A percentile compares a stretch with the other conserved stretches of the same genome.
Evolutionary conservation across 2,113 vertebrate species (phyloP).

Genomic region (Collichthys lucidus): DNA sequence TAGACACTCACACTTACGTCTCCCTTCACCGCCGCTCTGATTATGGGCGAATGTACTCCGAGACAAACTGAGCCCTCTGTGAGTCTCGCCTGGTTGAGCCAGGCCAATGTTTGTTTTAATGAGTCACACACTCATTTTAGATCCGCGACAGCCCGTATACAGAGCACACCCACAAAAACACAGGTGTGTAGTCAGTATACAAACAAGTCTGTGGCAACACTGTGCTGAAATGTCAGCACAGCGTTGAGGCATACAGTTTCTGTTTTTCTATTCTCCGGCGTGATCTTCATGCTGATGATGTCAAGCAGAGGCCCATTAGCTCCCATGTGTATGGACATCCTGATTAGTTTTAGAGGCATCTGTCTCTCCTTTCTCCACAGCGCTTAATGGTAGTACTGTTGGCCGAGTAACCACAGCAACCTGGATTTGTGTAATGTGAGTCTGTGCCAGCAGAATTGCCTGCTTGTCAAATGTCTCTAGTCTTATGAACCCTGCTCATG

Average conservation of each 20-base stretch:
- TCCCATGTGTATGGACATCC: slow-evolving; percentile 23
- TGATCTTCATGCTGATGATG: slow-evolving; percentile 22
- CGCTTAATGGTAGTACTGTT: slow-evolving; percentile 26
- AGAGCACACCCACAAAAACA: slow-evolving; percentile 62
- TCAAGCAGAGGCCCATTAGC: slow-evolving; percentile 40
- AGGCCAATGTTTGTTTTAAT: slow-evolving; percentile 70
- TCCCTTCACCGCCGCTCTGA: slow-evolving; percentile 24
- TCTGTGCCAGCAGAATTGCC: slow-evolving; percentile 30
- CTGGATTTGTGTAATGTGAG: slow-evolving; percentile 31
- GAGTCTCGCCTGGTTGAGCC: slow-evolving; percentile 28
- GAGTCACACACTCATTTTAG: slow-evolving; percentile 63
- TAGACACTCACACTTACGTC: background rate
- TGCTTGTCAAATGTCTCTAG: slow-evolving; percentile 41
- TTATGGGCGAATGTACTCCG: slow-evolving; percentile 31
- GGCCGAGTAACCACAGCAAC: slow-evolving; percentile 44
- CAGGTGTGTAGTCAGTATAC: slow-evolving; percentile 58
- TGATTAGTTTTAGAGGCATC: slow-evolving; percentile 44
- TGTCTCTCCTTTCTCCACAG: slow-evolving; percentile 12
- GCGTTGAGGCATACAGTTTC: background rate
- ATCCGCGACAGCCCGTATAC: slow-evolving; percentile 33
- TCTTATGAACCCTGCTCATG: slow-evolving; percentile 2
- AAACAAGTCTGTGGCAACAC: slow-evolving; percentile 27
- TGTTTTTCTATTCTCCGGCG: slow-evolving; percentile 27
- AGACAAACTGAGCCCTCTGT: slow-evolving; percentile 17
- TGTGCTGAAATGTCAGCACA: slow-evolving; percentile 41